Evolutionary conservation across 2,888 invertebrate genomes (phyloP).

Genomic region (Neocrepidodera transversa): DNA sequence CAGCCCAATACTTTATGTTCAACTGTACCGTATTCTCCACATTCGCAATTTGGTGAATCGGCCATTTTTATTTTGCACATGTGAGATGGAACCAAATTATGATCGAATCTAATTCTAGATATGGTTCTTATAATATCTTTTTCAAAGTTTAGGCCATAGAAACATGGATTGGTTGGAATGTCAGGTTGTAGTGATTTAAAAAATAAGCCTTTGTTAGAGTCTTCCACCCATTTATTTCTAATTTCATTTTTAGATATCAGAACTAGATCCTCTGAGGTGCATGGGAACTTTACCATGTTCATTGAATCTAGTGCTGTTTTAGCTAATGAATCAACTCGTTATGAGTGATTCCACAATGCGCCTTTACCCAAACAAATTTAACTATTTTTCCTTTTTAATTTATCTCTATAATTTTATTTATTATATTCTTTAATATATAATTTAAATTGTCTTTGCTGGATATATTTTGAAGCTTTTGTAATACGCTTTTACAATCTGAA

Average conservation of each 20-base stretch:
- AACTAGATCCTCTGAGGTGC: background rate
- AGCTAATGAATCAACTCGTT: background rate
- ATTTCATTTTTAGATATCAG: background rate
- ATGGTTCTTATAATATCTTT: background rate
- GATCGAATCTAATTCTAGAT: background rate
- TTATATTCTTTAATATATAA: background rate
- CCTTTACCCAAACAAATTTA: background rate
- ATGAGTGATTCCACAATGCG: background rate
- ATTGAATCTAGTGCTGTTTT: background rate
- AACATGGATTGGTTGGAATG: background rate
- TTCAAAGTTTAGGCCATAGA: background rate
- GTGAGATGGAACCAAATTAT: background rate
- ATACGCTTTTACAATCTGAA: background rate
- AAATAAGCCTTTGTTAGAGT: background rate
- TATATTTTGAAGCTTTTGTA: background rate
- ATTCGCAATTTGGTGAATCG: background rate
- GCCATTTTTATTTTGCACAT: background rate
- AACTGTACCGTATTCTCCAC: background rate
- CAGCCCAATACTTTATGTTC: background rate
- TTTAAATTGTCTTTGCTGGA: background rate
- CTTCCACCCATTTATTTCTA: background rate
- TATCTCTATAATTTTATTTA: background rate
- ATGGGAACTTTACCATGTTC: background rate
- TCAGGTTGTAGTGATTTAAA: background rate
- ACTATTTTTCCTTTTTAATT: background rate